phyloP scores from a whole-genome alignment of 2,888 invertebrate species.

The Athalia circularis region DNA sequence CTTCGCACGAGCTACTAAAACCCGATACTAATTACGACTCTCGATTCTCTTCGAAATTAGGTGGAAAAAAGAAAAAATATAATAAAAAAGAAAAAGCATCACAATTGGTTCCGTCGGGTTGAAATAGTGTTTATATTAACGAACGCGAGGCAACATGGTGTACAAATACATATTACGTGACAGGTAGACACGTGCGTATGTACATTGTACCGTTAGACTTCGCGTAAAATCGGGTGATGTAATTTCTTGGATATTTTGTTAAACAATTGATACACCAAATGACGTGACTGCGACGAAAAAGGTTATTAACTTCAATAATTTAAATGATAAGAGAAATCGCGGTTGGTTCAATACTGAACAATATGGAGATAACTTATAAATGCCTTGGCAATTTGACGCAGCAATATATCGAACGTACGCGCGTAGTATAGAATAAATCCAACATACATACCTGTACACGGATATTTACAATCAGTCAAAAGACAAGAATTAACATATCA shows the following conservation, averaged over 20 bases:
- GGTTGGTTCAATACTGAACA: conserved; percentile 3
- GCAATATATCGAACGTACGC: too few relatives aligned
- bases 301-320: conserved; percentile 11
- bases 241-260: conserved; percentile 16
- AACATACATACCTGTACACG: neutral
- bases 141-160: neutral
- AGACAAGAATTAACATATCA: neutral
- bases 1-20: too few relatives aligned
- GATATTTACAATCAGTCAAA: neutral
- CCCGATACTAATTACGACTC: conserved; percentile 10
- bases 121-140: neutral
- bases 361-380: neutral
- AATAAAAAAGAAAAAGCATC: neutral
- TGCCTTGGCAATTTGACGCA: neutral
- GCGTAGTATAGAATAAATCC: neutral
- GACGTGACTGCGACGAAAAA: conserved; percentile 24
- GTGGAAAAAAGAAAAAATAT: neutral
- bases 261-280: conserved; percentile 12
- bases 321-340: conserved; percentile 8
- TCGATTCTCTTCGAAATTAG: neutral
- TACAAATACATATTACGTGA: neutral
- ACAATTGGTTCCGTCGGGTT: neutral
- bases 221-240: neutral
- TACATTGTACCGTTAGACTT: neutral
- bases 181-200: neutral